Base-by-base conservation (phyloP, 2,888 invertebrate genomes). In the Polymixis flavicincta region DNA sequence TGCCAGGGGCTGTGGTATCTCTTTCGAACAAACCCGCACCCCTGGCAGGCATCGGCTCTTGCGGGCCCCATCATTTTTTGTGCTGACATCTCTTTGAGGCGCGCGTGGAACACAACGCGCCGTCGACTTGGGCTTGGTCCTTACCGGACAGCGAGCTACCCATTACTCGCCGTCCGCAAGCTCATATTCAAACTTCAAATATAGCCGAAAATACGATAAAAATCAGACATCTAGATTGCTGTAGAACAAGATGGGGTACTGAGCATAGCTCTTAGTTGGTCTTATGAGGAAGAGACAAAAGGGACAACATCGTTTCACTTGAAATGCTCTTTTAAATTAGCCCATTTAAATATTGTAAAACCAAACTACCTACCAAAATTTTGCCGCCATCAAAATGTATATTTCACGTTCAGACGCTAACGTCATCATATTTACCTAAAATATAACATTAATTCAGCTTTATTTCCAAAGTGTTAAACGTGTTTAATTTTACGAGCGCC, bases 391-490 rank as follows among this genome's bases (percentile, higher is more conserved):
- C 63, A 57, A 71, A 81, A 71, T 75, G 37, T 61, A 57, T 80
- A 67, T 77, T 77, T 61, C 64, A 68, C 68, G 42, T 59, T 28
- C 64, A 77, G 64, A 68, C 78, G 48, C 85, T 82, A 82, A 64
- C 68, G 77, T 73, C 82, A 73, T 71, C 42, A 66, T 85, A 82
- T 83, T 83, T 85, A 82, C 85, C 85, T 82, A 71, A 74, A 79
- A 85, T 78, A 66, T 79, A 76, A 74, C 83, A 76, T 85, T 78
- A 84, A 79, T 83, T 70, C 83, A 13, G 83, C 67, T 76, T 84
- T 85, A 84, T 85, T 83, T 80, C 73, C 82, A 76, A 80, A 85
- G 71, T 81, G 80, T 82, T 76, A 63, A 85, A 67, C 84, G 72
- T 74, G 76, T 86, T 78, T 79, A 85, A 84, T 85, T 85, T 83